A percentile compares a stretch with the other conserved stretches of the same genome.
Conservation (phyloP, 2,888 invertebrate species). For the Eristalis pertinax region DNA sequence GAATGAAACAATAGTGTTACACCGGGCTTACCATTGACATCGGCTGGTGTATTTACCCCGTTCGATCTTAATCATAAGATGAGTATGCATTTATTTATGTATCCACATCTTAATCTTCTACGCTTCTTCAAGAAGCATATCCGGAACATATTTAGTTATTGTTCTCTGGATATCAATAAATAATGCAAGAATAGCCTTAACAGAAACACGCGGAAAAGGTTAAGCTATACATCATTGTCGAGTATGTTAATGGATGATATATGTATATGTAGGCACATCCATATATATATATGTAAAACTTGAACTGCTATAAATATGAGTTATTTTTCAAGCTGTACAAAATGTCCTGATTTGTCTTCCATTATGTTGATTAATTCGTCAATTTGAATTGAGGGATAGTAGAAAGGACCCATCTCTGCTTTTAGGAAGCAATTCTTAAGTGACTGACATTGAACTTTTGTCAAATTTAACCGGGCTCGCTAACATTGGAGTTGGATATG, state of each 20-base stretch:
- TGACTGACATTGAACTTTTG: not conserved
- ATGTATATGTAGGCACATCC: not conserved
- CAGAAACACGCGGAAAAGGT: constrained; percentile 31
- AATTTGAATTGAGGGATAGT: too few species aligned
- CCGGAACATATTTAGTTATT: constrained; percentile 30
- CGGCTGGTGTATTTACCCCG: not conserved
- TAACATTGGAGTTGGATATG: not conserved
- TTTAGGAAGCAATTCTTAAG: not conserved
- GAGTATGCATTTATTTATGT: constrained; percentile 11
- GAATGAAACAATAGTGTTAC: not conserved
- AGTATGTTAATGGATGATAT: constrained; percentile 13
- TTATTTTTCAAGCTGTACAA: not conserved
- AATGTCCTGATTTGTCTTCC: not conserved
- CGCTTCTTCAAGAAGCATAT: constrained; percentile 1
- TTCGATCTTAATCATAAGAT: not conserved
- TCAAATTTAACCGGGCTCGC: not conserved
- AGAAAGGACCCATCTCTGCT: not conserved
- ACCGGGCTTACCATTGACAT: constrained; percentile 8
- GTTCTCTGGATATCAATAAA: constrained; percentile 34
- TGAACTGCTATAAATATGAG: not conserved
- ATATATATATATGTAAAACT: not conserved
- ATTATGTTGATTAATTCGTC: not conserved
- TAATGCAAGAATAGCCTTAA: constrained; percentile 26
- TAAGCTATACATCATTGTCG: constrained; percentile 25
- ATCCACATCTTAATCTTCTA: constrained; percentile 4